These are phyloP conservation scores for Polypterus senegalus DNA, from an alignment of 2,113 vertebrate species.

Conservation along the genomic window DNA sequence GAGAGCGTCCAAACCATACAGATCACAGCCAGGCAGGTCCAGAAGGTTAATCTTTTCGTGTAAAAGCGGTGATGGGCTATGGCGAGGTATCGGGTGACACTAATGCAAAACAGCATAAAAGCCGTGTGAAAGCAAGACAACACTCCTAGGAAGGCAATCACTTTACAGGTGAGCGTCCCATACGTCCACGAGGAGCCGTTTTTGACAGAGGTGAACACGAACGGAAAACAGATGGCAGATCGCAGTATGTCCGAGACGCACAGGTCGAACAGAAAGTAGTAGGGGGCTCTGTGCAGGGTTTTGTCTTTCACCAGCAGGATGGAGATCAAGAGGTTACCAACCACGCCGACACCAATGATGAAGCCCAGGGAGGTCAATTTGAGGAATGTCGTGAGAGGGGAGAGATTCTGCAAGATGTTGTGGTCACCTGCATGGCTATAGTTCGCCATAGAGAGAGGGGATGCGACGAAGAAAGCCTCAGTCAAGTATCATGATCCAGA, in stretches of 20 bases:
- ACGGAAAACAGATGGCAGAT: conserved; percentile 97
- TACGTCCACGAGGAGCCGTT: conserved; percentile 95
- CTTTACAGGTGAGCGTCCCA: conserved; percentile 95
- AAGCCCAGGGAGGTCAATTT: conserved; percentile 98
- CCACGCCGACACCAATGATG: conserved; percentile 96
- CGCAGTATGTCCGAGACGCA: conserved; percentile 95
- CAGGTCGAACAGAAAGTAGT: conserved; percentile 97
- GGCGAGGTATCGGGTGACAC: conserved; percentile 94
- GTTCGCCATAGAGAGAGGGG: conserved; percentile 99
- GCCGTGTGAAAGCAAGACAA: conserved; percentile 97
- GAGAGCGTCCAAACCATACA: conserved; percentile 99
- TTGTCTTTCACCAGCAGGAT: conserved; percentile 99
- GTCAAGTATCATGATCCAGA: conserved; percentile 97
- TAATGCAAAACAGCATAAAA: conserved; percentile 98
- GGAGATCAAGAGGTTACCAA: conserved; percentile 98
- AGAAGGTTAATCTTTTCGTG: conserved; percentile 95
- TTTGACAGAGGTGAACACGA: conserved; percentile 98
- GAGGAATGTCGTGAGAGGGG: conserved; percentile 97
- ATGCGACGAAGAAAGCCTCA: conserved; percentile 93
- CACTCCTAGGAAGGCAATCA: conserved; percentile 96
- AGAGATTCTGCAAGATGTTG: conserved; percentile 98
- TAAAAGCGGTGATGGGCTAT: conserved; percentile 98
- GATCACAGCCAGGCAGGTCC: conserved; percentile 95
- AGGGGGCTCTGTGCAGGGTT: conserved; percentile 94
- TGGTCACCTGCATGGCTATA: conserved; percentile 99